Evolutionary conservation across 2,888 invertebrate genomes (phyloP).

Genomic region (Diogma glabrata): DNA sequence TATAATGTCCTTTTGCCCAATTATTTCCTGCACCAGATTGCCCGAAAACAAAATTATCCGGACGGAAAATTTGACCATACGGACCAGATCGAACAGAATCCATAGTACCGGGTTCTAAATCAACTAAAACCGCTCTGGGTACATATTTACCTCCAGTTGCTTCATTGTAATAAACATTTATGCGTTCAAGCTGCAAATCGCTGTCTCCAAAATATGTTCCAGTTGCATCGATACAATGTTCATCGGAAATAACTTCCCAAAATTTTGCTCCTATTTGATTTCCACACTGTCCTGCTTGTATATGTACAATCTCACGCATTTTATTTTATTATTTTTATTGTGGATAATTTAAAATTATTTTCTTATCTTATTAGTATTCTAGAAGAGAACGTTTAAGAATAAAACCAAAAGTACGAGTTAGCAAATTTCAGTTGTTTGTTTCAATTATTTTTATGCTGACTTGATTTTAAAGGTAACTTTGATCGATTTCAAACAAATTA

Average conservation of each 20-base stretch:
- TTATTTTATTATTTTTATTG: too few relatives aligned
- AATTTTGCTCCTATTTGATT: slow-evolving; percentile 96
- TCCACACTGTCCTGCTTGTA: slow-evolving; percentile 91
- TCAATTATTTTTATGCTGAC: too few relatives aligned
- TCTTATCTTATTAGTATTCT: too few relatives aligned
- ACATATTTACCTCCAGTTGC: slow-evolving; percentile 90
- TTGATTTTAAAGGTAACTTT: too few relatives aligned
- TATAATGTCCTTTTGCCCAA: slow-evolving; percentile 89
- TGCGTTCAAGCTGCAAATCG: slow-evolving; percentile 85
- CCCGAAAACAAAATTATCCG: slow-evolving; percentile 92
- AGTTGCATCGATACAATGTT: slow-evolving; percentile 87
- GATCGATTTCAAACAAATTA: too few relatives aligned
- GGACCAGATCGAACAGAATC: slow-evolving; percentile 92
- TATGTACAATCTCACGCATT: slow-evolving; percentile 95
- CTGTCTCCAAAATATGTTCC: slow-evolving; percentile 85
- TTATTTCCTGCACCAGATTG: slow-evolving; percentile 78
- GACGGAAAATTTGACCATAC: slow-evolving; percentile 87
- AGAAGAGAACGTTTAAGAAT: too few relatives aligned
- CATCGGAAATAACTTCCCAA: slow-evolving; percentile 95
- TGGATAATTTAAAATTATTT: too few relatives aligned
- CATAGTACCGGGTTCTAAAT: slow-evolving; percentile 96
- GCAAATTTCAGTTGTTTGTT: too few relatives aligned
- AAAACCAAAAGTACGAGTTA: too few relatives aligned
- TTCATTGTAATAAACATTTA: slow-evolving; percentile 93
- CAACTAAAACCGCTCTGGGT: slow-evolving; percentile 84